Conservation (phyloP, 2,113 vertebrate species). For the Psophia crepitans region DNA sequence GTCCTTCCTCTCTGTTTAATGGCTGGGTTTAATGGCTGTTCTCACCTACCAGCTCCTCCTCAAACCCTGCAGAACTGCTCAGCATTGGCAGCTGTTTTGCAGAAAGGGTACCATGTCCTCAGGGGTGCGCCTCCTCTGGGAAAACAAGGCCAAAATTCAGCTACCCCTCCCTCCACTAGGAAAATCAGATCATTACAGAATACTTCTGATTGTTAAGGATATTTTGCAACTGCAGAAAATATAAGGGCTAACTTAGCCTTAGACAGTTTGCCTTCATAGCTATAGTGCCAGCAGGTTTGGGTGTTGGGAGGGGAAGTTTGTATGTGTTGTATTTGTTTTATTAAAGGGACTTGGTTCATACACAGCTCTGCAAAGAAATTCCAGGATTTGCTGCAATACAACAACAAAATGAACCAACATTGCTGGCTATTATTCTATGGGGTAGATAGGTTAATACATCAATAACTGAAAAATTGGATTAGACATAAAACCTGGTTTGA, state of each 20-base stretch:
- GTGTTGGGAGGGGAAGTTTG: background rate
- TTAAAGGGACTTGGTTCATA: background rate
- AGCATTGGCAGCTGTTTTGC: background rate
- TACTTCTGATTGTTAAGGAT: background rate
- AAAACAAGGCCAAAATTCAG: background rate
- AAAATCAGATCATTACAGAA: background rate
- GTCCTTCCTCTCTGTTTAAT: background rate
- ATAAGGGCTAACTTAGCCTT: background rate
- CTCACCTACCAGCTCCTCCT: background rate
- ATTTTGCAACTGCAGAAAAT: background rate
- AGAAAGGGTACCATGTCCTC: accelerated
- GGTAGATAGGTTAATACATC: background rate
- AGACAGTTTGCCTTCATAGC: background rate
- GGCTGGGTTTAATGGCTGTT: background rate
- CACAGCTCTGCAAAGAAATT: background rate
- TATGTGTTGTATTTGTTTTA: background rate
- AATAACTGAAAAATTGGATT: background rate
- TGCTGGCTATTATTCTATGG: background rate
- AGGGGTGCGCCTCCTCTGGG: background rate
- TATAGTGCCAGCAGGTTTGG: background rate
- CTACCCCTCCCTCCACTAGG: background rate
- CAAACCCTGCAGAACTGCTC: background rate
- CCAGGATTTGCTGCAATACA: background rate
- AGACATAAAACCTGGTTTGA: background rate
- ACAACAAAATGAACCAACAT: background rate